Conservation (phyloP, 2,113 vertebrate genomes). For the Peromyscus polionotus region DNA sequence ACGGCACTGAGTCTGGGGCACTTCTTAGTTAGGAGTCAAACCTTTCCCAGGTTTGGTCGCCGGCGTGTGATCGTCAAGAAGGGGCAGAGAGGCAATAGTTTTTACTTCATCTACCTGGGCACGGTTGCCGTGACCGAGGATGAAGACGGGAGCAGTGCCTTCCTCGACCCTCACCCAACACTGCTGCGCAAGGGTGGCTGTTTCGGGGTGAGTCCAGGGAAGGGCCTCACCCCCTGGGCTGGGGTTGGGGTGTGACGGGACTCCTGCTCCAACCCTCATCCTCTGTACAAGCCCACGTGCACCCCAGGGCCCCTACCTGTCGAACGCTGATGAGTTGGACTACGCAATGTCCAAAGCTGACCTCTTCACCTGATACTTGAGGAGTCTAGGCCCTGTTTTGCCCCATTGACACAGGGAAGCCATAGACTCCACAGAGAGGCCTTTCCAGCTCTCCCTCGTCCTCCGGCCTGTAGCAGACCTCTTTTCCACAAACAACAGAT, state of each 20-base stretch:
- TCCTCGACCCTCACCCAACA: constrained; percentile 71
- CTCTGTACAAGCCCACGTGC: neutral
- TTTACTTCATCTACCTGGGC: constrained; percentile 83
- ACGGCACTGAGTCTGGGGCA: neutral
- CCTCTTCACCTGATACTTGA: neutral
- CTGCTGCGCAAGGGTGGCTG: constrained; percentile 79
- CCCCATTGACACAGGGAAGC: neutral
- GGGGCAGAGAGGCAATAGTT: constrained; percentile 76
- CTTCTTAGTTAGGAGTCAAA: neutral
- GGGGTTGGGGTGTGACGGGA: neutral
- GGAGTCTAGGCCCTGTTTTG: neutral
- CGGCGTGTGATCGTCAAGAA: constrained; percentile 81
- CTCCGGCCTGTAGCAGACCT: neutral
- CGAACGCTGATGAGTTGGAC: neutral
- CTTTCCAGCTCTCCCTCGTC: neutral
- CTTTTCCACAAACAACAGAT: neutral
- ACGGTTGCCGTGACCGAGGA: constrained; percentile 80
- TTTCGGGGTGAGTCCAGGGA: constrained; percentile 77
- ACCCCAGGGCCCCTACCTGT: neutral
- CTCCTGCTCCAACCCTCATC: neutral
- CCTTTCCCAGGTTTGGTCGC: constrained; percentile 81
- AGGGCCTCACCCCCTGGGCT: neutral
- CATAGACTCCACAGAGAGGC: rapidly evolving
- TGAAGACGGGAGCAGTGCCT: constrained; percentile 83
- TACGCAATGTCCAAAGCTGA: neutral